Percentiles rank a stretch among this genome's conserved stretches.
Conservation (phyloP, 2,797 vertebrate genomes). For the Malurus splendens region DNA sequence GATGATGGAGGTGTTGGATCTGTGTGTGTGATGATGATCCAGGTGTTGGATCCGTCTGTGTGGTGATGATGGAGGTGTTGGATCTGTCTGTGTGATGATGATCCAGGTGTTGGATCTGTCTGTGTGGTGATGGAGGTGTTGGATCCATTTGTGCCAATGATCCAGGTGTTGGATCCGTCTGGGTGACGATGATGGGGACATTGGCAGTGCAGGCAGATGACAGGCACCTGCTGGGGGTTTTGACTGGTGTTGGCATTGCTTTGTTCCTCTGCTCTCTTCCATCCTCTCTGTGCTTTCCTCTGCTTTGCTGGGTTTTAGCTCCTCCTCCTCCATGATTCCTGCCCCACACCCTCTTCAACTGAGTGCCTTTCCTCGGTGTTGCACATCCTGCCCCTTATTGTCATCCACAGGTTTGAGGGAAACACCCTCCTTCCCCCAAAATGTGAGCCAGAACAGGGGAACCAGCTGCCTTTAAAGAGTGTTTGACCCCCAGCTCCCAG, state of each 20-base stretch:
- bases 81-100: accelerated
- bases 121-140: too few relatives aligned
- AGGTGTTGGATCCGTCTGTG: accelerated
- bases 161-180: too few relatives aligned
- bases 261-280: background rate
- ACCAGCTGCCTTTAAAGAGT: accelerated
- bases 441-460: background rate
- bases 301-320: background rate
- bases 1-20: accelerated
- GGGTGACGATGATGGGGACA: accelerated
- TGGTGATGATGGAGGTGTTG: too few relatives aligned
- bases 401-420: background rate
- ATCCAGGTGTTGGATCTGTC: accelerated
- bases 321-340: background rate
- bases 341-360: background rate
- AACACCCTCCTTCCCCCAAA: accelerated
- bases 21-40: too few relatives aligned
- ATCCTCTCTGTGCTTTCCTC: background rate
- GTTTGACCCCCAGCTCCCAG: background rate
- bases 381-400: accelerated
- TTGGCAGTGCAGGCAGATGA: background rate
- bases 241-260: accelerated
- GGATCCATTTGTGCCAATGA: accelerated
- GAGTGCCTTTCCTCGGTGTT: background rate
- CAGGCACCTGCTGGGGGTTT: background rate